phyloP scores from a whole-genome alignment of 2,888 invertebrate species.

The Busseola fusca region DNA sequence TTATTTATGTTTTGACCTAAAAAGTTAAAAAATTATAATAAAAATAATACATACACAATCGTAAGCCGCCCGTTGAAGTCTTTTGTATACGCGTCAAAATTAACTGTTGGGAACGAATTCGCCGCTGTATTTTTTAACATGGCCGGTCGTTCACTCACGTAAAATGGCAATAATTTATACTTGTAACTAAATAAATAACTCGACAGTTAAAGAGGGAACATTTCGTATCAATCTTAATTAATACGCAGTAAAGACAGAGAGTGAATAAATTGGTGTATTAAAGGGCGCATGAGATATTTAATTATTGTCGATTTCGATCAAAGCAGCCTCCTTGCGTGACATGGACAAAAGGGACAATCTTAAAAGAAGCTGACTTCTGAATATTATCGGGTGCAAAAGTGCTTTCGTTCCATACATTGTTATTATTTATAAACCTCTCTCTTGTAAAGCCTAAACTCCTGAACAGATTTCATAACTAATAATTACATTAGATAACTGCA shows the following conservation, averaged over 20 bases:
- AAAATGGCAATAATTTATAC: conserved; percentile 71
- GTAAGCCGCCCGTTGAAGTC: conserved; percentile 79
- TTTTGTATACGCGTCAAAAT: conserved; percentile 76
- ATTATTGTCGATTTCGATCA: conserved; percentile 85
- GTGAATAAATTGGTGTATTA: conserved; percentile 86
- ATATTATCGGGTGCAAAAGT: conserved; percentile 65
- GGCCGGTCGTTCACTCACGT: conserved; percentile 69
- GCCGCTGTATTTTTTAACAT: conserved; percentile 60
- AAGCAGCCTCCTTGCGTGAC: conserved; percentile 82
- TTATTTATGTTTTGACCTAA: neutral
- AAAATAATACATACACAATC: conserved; percentile 24
- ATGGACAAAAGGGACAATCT: conserved; percentile 76
- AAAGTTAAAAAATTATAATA: conserved; percentile 2
- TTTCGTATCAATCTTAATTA: conserved; percentile 87
- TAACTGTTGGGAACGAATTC: conserved; percentile 65
- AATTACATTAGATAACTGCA: too few relatives aligned
- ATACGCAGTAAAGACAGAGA: conserved; percentile 75
- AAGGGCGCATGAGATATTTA: conserved; percentile 86
- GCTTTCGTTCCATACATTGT: conserved; percentile 5
- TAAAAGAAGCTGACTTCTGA: conserved; percentile 68
- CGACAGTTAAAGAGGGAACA: conserved; percentile 73
- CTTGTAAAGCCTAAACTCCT: neutral
- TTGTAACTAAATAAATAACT: conserved; percentile 68
- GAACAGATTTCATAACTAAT: neutral
- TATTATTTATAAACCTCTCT: neutral